Base-by-base conservation (phyloP, 2,888 invertebrate genomes). In the Aphidius colemani region DNA sequence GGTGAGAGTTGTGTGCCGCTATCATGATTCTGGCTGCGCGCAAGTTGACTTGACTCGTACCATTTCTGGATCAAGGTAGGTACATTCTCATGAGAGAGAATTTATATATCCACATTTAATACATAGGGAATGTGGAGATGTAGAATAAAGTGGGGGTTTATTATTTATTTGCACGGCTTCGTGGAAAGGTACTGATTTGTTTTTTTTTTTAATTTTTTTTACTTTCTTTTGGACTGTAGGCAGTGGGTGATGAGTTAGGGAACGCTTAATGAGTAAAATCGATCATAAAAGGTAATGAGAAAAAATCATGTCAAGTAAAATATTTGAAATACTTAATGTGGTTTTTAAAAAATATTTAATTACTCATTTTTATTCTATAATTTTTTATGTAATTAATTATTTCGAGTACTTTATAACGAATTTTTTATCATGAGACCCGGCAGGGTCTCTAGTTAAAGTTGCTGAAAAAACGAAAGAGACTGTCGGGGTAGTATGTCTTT, bases 21-120 rank as follows among this genome's bases (percentile, higher is more conserved):
- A 66, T 65, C 63, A 56, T 59, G 63, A 66, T 68, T 49, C 63
- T 43, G 57, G 63, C 57, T 44, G 51, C 53, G 43, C 46, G 46
- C 55, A 43, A 46, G 56, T 41, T 40, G 46, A 51, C 61, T 40
- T 41, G 18, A 9, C 39, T 44, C 41, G 58, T 58, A 40, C 59
- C 53, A 53, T 63, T 59, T 53, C 53, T 49, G 59, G 53, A 53
- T 59, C 48, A 43, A 59, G 41, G 39, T 46, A 57, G 40, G 30
- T 30, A 30, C 5, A 30, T 30, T 30, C 30, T 30, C 30, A 30
- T 30, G 30, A 30, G 30, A 30, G 30, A 5, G 30, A 30, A 30
- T 30, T 30, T 30, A 30, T 59, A 57, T 46, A 30, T 59, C 43
- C 39, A 11, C 53, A 41, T 46, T 7, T 18, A 1, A 18, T 18